Percentiles rank a stretch among this genome's conserved stretches.
Conservation (phyloP, 2,888 invertebrate species). For the Metopia argyrocephala region DNA sequence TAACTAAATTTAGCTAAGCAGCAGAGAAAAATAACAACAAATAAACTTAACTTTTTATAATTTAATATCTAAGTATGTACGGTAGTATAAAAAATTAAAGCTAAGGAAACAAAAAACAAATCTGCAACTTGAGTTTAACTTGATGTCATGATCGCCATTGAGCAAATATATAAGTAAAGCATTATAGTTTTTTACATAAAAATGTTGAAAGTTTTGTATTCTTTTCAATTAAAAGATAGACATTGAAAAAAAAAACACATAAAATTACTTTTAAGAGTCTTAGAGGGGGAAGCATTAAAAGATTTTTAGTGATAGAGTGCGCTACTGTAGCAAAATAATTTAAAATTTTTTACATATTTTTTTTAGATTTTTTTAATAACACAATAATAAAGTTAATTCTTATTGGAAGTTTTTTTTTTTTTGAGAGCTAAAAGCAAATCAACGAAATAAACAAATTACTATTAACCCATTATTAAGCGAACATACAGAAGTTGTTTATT, state of each 20-base stretch:
- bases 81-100: constrained; percentile 9
- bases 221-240: neutral
- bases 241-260: neutral
- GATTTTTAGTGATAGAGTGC: constrained; percentile 32
- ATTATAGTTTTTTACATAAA: constrained; percentile 14
- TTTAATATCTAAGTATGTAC: no score
- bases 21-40: neutral
- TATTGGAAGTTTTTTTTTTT: constrained; percentile 14
- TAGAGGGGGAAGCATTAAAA: constrained; percentile 1
- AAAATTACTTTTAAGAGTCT: neutral
- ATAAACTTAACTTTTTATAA: constrained; percentile 26
- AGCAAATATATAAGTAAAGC: constrained; percentile 35
- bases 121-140: constrained; percentile 49
- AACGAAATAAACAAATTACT: neutral
- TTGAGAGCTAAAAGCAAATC: neutral
- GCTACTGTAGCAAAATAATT: constrained; percentile 33
- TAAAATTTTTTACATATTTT: neutral
- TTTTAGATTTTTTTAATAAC: neutral
- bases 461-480: neutral
- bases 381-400: constrained; percentile 32
- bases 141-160: constrained; percentile 63
- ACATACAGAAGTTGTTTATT: no score
- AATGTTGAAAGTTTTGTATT: neutral
- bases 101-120: neutral
- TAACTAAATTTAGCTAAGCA: constrained; percentile 37